phyloP scores from a whole-genome alignment of 2,113 vertebrate genomes.

The Clarias gariepinus region DNA sequence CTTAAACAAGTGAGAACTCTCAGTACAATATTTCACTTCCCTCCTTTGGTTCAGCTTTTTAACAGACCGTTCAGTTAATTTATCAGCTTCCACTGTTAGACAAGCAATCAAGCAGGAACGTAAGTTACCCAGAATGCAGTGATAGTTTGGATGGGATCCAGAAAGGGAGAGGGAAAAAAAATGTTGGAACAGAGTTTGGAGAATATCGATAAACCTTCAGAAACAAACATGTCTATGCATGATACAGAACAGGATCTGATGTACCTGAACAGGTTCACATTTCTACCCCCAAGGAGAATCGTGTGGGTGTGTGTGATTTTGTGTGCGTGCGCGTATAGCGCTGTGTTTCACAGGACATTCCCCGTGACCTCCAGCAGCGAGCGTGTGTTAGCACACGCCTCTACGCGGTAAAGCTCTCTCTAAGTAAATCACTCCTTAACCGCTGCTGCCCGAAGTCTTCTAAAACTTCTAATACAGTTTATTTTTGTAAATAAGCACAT shows the following conservation, averaged over 20 bases:
- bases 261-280: not conserved
- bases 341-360: conserved; percentile 67
- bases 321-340: conserved; percentile 61
- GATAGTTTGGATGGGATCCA: not conserved
- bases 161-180: not conserved
- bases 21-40: not conserved
- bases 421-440: conserved; percentile 59
- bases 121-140: not conserved
- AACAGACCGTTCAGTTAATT: not conserved
- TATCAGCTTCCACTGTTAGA: too few relatives aligned
- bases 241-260: not conserved
- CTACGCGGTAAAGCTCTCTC: conserved; percentile 69
- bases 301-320: not conserved
- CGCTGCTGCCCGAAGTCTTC: conserved; percentile 55
- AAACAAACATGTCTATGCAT: not conserved
- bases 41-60: not conserved
- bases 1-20: conserved; percentile 84
- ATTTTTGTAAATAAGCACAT: not conserved
- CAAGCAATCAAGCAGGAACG: not conserved
- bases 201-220: not conserved
- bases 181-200: not conserved
- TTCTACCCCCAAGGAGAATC: not conserved
- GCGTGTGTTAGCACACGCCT: conserved; percentile 68
- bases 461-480: not conserved
- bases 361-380: conserved; percentile 72